Conservation (phyloP, 2,888 invertebrate genomes). For the Cryptophagus acutangulus region DNA sequence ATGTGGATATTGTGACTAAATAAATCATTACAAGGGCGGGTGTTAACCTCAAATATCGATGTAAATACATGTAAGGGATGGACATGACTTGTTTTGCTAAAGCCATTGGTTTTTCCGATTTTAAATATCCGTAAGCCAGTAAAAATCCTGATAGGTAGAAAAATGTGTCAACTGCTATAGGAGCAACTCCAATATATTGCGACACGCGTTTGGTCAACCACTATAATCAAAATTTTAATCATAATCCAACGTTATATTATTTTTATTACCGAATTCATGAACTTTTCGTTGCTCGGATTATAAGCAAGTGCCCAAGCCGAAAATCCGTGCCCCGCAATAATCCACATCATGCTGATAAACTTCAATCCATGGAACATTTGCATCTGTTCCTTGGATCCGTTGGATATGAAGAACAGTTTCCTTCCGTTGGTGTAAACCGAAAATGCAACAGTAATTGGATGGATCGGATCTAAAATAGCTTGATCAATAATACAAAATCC, state of each 20-base stretch:
- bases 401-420: slow-evolving; percentile 28
- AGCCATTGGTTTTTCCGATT: slow-evolving; percentile 21
- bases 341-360: slow-evolving; percentile 35
- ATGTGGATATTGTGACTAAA: slow-evolving; percentile 15
- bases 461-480: slow-evolving; percentile 22
- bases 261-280: no score
- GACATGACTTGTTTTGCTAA: slow-evolving; percentile 19
- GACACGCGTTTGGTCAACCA: slow-evolving; percentile 33
- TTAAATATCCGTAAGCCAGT: slow-evolving; percentile 48
- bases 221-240: no score
- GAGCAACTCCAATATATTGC: slow-evolving; percentile 43
- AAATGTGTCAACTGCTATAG: slow-evolving; percentile 61
- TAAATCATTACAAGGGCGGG: slow-evolving; percentile 27
- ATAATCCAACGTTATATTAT: no score
- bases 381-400: slow-evolving; percentile 29
- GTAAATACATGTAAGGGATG: slow-evolving; percentile 23
- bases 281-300: no score
- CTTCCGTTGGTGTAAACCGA: slow-evolving; percentile 30
- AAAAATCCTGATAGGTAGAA: slow-evolving; percentile 60
- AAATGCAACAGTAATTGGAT: slow-evolving; percentile 29
- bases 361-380: slow-evolving; percentile 32
- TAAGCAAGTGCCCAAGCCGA: no score
- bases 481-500: slow-evolving; percentile 8
- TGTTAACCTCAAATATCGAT: slow-evolving; percentile 31
- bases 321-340: slow-evolving; percentile 33